Base-by-base conservation (phyloP, 2,797 vertebrate species). In the Helarctos malayanus region DNA sequence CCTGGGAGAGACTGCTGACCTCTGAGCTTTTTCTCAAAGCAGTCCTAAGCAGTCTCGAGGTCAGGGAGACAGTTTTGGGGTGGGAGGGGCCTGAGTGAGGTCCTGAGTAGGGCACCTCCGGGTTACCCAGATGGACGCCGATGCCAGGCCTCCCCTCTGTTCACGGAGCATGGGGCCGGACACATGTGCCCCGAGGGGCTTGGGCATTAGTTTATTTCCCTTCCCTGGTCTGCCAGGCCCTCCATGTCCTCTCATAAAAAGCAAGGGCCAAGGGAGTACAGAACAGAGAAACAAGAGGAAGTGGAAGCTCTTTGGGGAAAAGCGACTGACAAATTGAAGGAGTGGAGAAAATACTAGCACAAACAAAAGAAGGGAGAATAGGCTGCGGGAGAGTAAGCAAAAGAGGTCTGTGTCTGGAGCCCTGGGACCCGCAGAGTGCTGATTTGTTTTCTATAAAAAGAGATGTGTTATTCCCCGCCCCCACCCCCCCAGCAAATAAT, bases 401-500 rank as follows among this genome's bases (percentile, higher is more conserved):
- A 63, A 89, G 29, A 89, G 49, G 45, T 41, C 13, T 35, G 12
- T n/a, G 59, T 93, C 85, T 95, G 82, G 61, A 76, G 5, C 82
- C 87, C 71, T 89, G 73, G 95, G 89, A 75, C 80, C 54, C 52
- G 18, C 5, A 23, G 65, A 73, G 25, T 4, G 11, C 18, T 3
- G 18, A 83, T 88, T 94, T 87, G 82, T 96, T 97, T 95, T 89
- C 73, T 81, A 65, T 96, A 98, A 97, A 96, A 19, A 97, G 75
- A 98, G 83, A 68, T 19, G 47, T 94, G 85, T 95, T 93, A 83
- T 88, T 75, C 45, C 21, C 88, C 25, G 2, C 10, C 49, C 47
- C 6, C 25, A 14, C 8, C 47, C 2, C 15, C 71, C 38, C 91
- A 0, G 11, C 87, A 97, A 98, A 96, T 65, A 96, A 79, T 35